Base-by-base conservation (phyloP, 2,888 invertebrate genomes). In the Philhelius pedissequus region DNA sequence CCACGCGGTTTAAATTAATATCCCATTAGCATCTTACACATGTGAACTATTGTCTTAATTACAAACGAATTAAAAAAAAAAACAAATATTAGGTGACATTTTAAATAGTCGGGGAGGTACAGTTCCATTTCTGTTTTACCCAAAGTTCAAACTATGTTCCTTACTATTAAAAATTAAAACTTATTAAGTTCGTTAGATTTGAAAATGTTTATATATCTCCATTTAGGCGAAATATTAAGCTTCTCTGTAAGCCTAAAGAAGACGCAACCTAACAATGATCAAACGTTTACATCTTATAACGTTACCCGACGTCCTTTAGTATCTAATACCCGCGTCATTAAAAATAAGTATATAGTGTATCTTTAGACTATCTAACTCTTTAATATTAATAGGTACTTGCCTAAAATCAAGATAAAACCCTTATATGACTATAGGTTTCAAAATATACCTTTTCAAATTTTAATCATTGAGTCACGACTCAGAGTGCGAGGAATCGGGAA, bases 11-110 rank as follows among this genome's bases (percentile, higher is more conserved):
- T 25, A 43, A 64, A 70, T 81, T 75, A 75, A 75, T 75, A 66
- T 64, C 48, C 43, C 70, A 75, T 81, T 75, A 81, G 50, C 75
- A 76, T 76, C 58, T 75, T 56, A 64, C 69, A 74, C 62, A 80
- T 35, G 48, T 30, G 25, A 43, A 52, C 64, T 62, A 79, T 79
- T 74, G 60, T 60, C 68, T 73, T 80, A 74, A 80, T 80, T 74
- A 54, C 74, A 68, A 74, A 40, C n/a, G 11, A 43, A 69, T 54
- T 35, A 25, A 48, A 43, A 45, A 3, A 30, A 38, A 35, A 71
- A 40, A 45, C 35, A 40, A 6, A 52, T 30, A n/a, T 2, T n/a
- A 20, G 2, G 13, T 13, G 1, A 5, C 18, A 40, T 71, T 71
- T 40, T 20, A 40, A 68, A 56, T 68, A 50, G 3, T 50, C 15